Evolutionary conservation across 2,888 invertebrate genomes (phyloP).

Genomic region (Agrochola lota): DNA sequence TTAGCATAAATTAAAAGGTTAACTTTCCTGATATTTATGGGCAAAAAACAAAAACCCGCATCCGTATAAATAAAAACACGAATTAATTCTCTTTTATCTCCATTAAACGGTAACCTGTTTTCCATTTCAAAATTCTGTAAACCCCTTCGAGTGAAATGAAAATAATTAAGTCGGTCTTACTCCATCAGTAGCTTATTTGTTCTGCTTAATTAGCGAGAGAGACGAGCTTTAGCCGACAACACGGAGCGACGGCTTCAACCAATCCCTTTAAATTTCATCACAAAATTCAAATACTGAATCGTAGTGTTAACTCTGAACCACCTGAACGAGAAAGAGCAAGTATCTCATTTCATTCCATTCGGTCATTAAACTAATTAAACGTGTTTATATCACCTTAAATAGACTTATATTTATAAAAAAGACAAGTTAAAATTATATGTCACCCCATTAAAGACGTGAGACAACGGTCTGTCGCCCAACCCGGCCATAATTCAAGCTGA

Average conservation of each 20-base stretch:
- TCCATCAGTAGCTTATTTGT: slow-evolving; percentile 68
- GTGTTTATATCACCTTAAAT: slow-evolving; percentile 64
- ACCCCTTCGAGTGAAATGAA: slow-evolving; percentile 57
- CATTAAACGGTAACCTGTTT: slow-evolving; percentile 15
- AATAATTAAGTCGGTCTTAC: slow-evolving; percentile 69
- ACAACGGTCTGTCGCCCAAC: slow-evolving; percentile 83
- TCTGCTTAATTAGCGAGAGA: slow-evolving; percentile 74
- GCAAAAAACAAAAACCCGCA: background rate
- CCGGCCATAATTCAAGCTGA: slow-evolving; percentile 80
- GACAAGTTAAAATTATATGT: slow-evolving; percentile 74
- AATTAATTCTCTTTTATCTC: slow-evolving; percentile 11
- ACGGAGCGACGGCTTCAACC: slow-evolving; percentile 22
- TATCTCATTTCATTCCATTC: slow-evolving; percentile 13
- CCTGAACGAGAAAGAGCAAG: slow-evolving; percentile 22
- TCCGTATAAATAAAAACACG: slow-evolving; percentile 10
- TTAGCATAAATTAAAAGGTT: background rate
- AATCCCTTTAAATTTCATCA: slow-evolving; percentile 31
- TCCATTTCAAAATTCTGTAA: slow-evolving; percentile 48
- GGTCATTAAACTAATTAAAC: slow-evolving; percentile 70
- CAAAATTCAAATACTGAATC: slow-evolving; percentile 27
- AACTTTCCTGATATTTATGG: background rate
- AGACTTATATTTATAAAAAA: slow-evolving; percentile 68
- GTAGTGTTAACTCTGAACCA: slow-evolving; percentile 1
- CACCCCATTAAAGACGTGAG: slow-evolving; percentile 80
- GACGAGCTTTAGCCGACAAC: slow-evolving; percentile 55